Evolutionary conservation across 2,113 vertebrate genomes (phyloP).

Genomic region (Leptocoma aspasia): DNA sequence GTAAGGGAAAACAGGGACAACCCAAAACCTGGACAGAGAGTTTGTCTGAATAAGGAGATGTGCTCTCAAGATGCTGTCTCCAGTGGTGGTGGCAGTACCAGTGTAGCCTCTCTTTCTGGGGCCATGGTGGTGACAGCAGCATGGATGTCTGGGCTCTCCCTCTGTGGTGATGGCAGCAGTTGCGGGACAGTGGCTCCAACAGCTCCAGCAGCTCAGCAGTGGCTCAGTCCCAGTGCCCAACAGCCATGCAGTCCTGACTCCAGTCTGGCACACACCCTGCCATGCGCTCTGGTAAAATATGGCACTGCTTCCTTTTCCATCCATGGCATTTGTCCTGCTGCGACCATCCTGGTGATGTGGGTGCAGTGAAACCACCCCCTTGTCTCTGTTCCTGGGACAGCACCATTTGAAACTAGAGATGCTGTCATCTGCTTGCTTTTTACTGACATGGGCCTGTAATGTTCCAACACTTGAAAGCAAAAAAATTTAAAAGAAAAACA

Average conservation of each 20-base stretch:
- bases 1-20: not conserved
- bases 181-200: not conserved
- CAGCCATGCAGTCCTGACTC: not conserved
- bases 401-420: not conserved
- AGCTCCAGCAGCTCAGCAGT: not conserved
- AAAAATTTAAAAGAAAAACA: not conserved
- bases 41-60: not conserved
- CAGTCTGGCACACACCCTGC: fast-evolving
- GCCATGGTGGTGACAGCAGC: not conserved
- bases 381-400: not conserved
- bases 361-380: not conserved
- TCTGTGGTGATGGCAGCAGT: not conserved
- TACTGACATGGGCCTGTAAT: not conserved
- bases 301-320: not conserved
- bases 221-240: fast-evolving
- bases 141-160: no score
- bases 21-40: not conserved
- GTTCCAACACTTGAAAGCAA: not conserved
- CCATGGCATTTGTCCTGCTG: not conserved
- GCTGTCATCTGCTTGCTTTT: not conserved
- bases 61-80: not conserved
- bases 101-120: not conserved
- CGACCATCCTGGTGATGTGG: not conserved
- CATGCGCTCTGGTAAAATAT: not conserved
- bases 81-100: not conserved